Base-by-base conservation (phyloP, 2,113 vertebrate genomes). In the Cyphomyrus plagiostoma region DNA sequence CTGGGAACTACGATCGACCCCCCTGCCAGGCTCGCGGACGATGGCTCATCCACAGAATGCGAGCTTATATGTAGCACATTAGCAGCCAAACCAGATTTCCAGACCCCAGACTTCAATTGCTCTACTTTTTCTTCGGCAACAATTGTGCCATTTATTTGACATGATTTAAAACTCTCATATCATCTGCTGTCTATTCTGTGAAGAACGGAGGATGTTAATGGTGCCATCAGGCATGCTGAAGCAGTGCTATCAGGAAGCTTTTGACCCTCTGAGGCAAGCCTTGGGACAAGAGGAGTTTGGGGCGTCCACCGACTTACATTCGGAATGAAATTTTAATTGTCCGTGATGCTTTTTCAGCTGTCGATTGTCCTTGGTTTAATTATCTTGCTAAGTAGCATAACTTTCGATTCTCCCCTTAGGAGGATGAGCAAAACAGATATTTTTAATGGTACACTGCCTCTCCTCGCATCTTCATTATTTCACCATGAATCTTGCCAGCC, bases 331-430 rank as follows among this genome's bases (percentile, higher is more conserved):
- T 89, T 84, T 52, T 89, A 90, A 90, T 89, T 89, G 87, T 56
- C 88, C 52, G 80, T 42, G 66, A 90, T 91, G 90, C 56, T 42
- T 86, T 77, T 89, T 48, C 89, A 17, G 49, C 52, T 50, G 17
- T 86, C 84, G 89, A 90, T 90, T 88, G 39, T 2, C 3, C 52
- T 89, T 90, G 85, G 46, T 89, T 92, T 89, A 90, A 90, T 88
- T 84, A 87, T 56, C 49, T 86, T 90, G 5, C n/a, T 80, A 53
- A 82, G 66, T 62, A 58, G 45, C 45, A 50, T 42, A 46, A 80
- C 74, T 39, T 13, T 35, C 4, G 2, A 49, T 49, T 50, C 48
- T 82, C 35, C 50, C 48, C n/a, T 42, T 21, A 83, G 77, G 49
- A 56, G 7, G 74, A 52, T 6, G 48, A 53, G 26, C 3, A 21